Conservation (phyloP, 2,888 invertebrate genomes). For the Cinara cedri region DNA sequence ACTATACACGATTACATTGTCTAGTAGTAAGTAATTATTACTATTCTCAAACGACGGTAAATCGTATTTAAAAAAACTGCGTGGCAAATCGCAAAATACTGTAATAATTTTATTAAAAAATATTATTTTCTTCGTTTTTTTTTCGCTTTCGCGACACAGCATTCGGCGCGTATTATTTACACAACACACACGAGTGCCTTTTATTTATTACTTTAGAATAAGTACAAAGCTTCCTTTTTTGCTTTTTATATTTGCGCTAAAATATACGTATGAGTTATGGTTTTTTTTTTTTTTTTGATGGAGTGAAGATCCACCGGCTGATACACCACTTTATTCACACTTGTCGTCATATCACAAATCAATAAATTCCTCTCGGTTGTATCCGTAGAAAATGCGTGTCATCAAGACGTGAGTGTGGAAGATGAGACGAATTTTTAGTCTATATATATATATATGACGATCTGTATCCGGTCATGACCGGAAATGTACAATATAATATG, state of each 20-base stretch:
- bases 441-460: neutral
- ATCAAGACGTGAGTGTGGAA: neutral
- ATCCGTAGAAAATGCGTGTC: constrained; percentile 27
- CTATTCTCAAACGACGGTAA: neutral
- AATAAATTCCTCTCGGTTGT: constrained; percentile 35
- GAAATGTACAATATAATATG: constrained; percentile 12
- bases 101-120: constrained; percentile 35
- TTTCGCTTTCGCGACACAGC: constrained; percentile 26
- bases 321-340: constrained; percentile 14
- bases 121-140: constrained; percentile 4
- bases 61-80: constrained; percentile 23
- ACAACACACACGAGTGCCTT: constrained; percentile 10
- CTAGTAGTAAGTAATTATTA: too few relatives aligned
- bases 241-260: constrained; percentile 27
- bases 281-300: neutral
- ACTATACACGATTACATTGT: neutral
- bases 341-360: constrained; percentile 17
- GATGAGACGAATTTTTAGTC: neutral
- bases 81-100: constrained; percentile 16
- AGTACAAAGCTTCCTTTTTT: neutral
- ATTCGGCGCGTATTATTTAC: constrained; percentile 42
- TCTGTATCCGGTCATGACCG: constrained; percentile 43
- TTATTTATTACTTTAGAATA: constrained; percentile 41
- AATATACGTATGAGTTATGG: constrained; percentile 46
- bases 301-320: constrained; percentile 19